These are phyloP conservation scores for Tetropium fuscum DNA, from an alignment of 2,888 invertebrate species.

Conservation along the genomic window DNA sequence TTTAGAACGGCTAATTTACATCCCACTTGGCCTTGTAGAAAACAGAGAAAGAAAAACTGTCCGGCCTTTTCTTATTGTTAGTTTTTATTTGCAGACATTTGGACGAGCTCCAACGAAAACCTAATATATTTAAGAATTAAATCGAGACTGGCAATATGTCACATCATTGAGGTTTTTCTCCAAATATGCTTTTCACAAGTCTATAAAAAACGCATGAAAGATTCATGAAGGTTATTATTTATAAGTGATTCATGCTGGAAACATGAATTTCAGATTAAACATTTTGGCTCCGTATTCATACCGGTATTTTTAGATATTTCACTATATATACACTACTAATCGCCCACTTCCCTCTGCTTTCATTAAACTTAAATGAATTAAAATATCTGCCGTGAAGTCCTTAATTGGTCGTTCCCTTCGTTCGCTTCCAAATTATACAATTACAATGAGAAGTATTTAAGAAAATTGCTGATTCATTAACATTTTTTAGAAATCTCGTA, in stretches of 20 bases:
- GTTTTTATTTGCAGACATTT: constrained; percentile 33
- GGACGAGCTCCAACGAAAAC: constrained; percentile 40
- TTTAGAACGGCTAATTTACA: constrained; percentile 16
- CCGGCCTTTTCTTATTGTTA: constrained; percentile 28
- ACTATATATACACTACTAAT: too few species aligned
- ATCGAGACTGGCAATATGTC: constrained; percentile 22
- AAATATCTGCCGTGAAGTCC: too few species aligned
- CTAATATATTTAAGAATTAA: constrained; percentile 35
- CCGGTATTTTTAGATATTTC: constrained; percentile 21
- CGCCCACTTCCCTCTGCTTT: too few species aligned
- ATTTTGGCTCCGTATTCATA: constrained; percentile 18
- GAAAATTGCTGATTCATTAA: too few species aligned
- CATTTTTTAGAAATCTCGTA: too few species aligned
- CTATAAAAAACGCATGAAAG: constrained; percentile 1
- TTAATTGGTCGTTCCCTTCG: too few species aligned
- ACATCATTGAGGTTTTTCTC: constrained; percentile 6
- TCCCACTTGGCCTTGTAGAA: constrained; percentile 14
- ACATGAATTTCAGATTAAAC: constrained; percentile 5
- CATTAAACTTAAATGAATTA: too few species aligned
- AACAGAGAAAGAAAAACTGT: constrained; percentile 2
- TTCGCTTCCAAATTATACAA: too few species aligned
- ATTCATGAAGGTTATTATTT: constrained; percentile 23
- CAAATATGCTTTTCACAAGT: constrained; percentile 16
- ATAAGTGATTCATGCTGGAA: constrained; percentile 18
- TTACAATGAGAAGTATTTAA: too few species aligned